Evolutionary conservation across 2,797 vertebrate species (phyloP).

Genomic region (Peromyscus eremicus): DNA sequence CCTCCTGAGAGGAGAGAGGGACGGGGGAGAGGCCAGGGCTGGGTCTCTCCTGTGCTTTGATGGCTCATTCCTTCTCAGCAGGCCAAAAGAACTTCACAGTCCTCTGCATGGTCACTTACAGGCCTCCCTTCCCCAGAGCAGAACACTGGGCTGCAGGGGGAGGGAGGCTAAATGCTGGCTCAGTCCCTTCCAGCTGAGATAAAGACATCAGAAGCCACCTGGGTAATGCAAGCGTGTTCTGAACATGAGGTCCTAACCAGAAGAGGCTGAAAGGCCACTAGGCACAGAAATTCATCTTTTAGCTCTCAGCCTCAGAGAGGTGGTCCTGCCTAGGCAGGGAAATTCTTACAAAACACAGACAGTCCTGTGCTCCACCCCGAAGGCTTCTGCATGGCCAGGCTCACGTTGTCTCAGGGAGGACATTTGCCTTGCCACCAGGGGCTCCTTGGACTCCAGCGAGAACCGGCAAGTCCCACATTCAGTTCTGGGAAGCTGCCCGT

Average conservation of each 20-base stretch:
- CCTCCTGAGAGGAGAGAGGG: background rate
- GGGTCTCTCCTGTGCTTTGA: background rate
- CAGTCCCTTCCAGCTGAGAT: conserved; percentile 19
- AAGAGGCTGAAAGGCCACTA: background rate
- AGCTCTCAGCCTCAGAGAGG: background rate
- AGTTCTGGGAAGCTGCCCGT: background rate
- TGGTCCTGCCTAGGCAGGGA: background rate
- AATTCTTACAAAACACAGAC: background rate
- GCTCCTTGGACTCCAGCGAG: conserved; percentile 51
- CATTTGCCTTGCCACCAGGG: conserved; percentile 32
- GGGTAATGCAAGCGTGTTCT: background rate
- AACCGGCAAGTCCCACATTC: background rate
- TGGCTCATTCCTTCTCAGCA: background rate
- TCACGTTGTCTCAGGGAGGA: background rate
- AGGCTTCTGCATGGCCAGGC: background rate
- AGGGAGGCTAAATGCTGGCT: conserved; percentile 25
- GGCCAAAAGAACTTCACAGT: conserved; percentile 31
- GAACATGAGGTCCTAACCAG: background rate
- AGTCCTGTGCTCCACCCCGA: background rate
- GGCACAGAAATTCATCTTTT: background rate
- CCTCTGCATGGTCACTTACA: background rate
- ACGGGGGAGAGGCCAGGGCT: background rate
- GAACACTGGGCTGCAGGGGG: background rate
- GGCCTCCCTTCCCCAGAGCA: background rate
- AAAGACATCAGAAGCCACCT: conserved; percentile 17